These are phyloP conservation scores for Altica lythri DNA, from an alignment of 2,888 invertebrate genomes.

Conservation along the genomic window DNA sequence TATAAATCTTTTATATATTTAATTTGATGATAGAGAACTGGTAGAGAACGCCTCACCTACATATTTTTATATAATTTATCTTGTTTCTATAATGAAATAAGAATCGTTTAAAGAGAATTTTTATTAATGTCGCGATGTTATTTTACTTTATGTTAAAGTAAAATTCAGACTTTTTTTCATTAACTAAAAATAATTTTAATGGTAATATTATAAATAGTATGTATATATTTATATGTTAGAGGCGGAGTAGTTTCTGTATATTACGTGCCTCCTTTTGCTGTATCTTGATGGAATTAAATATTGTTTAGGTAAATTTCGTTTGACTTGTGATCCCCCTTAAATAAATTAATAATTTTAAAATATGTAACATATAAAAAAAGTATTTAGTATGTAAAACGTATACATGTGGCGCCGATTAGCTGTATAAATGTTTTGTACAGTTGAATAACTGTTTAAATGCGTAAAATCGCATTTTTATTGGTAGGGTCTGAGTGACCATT, in stretches of 20 bases:
- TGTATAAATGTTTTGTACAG: too few relatives aligned
- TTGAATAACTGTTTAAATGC: too few relatives aligned
- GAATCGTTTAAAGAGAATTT: neutral
- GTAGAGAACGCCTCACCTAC: conserved; percentile 12
- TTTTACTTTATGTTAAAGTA: conserved; percentile 34
- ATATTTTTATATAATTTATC: conserved; percentile 15
- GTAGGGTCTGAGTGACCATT: too few relatives aligned
- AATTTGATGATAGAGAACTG: conserved; percentile 4
- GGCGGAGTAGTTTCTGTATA: conserved; percentile 15
- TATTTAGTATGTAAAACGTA: too few relatives aligned
- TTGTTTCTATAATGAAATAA: neutral
- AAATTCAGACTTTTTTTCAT: conserved; percentile 15
- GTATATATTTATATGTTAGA: conserved; percentile 21
- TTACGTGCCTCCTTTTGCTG: conserved; percentile 36
- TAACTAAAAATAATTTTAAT: conserved; percentile 6
- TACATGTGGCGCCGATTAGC: too few relatives aligned
- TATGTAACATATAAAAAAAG: too few relatives aligned
- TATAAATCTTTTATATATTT: conserved; percentile 21
- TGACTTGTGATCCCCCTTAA: too few relatives aligned
- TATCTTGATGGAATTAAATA: conserved; percentile 47
- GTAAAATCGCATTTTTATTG: too few relatives aligned
- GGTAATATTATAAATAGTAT: conserved; percentile 9
- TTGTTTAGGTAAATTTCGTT: conserved; percentile 45
- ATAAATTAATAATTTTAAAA: too few relatives aligned
- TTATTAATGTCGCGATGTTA: conserved; percentile 10